These are phyloP conservation scores for Myotis findleyi DNA, from an alignment of 2,797 vertebrate species.

Conservation along the genomic window DNA sequence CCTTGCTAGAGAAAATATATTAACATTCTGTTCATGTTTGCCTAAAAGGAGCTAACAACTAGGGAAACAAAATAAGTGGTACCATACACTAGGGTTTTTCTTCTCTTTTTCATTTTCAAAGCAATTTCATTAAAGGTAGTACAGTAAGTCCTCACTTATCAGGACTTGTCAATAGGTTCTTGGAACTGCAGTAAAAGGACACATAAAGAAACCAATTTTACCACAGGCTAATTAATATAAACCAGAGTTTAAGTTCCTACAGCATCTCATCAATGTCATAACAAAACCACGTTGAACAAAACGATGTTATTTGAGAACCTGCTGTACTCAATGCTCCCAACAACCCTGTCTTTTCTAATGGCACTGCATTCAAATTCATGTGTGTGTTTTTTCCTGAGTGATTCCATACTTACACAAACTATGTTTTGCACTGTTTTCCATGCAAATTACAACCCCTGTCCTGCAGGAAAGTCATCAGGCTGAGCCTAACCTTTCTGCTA, in stretches of 20 bases:
- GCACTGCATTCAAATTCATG: not conserved
- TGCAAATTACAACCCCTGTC: conserved; percentile 23
- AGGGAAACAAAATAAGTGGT: not conserved
- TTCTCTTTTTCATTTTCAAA: not conserved
- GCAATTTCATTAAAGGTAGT: not conserved
- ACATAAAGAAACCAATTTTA: not conserved
- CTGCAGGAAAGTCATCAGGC: not conserved
- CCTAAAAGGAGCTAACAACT: not conserved
- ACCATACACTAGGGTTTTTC: not conserved
- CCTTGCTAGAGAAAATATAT: not conserved
- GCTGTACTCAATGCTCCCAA: not conserved
- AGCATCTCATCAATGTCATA: not conserved
- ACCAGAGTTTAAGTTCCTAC: not conserved
- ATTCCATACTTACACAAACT: not conserved
- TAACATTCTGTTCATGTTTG: conserved; percentile 26
- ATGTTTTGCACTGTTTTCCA: conserved; percentile 22
- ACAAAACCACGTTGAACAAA: not conserved
- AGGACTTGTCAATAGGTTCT: not conserved
- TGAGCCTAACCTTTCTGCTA: conserved; percentile 8
- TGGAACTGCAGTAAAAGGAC: not conserved
- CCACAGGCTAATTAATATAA: not conserved
- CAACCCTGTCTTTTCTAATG: not conserved
- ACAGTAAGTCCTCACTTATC: not conserved
- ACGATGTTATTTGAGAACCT: not conserved
- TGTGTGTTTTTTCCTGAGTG: not conserved